Evolutionary conservation across 2,888 invertebrate genomes (phyloP), one percentile per base, ranked within the genome.

Genomic region (Miltochrista miniata): DNA sequence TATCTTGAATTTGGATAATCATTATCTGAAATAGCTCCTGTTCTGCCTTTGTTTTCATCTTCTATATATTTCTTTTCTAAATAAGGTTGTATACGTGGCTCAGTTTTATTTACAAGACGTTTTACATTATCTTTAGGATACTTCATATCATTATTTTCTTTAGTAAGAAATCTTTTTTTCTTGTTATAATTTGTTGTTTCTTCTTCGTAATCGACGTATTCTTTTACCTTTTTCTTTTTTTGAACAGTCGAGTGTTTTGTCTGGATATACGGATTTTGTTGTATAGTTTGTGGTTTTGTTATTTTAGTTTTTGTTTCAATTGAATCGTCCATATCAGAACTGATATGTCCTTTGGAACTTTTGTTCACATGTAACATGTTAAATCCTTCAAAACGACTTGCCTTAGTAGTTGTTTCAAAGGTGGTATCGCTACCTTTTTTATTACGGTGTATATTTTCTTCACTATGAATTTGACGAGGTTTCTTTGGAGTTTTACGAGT

Each of bases 341-440:
- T 68, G 0, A 69, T 62, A 12, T 85, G 83, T 38, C 85, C 84
- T 70, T 84, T 82, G 42, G 85, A 85, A 37, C 81, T 83, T 18
- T 84, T 83, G 1, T 79, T 72, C 8, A 55, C 54, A 34, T 65
- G 61, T 30, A 10, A 15, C 2, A 51, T 49, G 31, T 70, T 59
- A 1, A 71, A 43, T 51, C 66, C 65, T 37, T 72, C 51, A n/a
- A 67, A 70, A 0, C 66, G 30, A 12, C 53, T 60, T 4, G 36
- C 24, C 11, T 41, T 13, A 3, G 8, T 14, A 42, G 14, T 33
- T 2, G n/a, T n/a, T 1, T 1, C 15, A 33, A 18, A 4, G 8
- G 9, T n/a, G 9, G 2, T 15, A n/a, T 9, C 1, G 11, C 7
- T 33, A 0, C 8, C 9, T 12, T 33, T 42, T 33, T n/a, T 42